Percentiles rank a stretch among this genome's conserved stretches.
Evolutionary conservation across 2,113 vertebrate species (phyloP).

Genomic region (Chitala chitala): DNA sequence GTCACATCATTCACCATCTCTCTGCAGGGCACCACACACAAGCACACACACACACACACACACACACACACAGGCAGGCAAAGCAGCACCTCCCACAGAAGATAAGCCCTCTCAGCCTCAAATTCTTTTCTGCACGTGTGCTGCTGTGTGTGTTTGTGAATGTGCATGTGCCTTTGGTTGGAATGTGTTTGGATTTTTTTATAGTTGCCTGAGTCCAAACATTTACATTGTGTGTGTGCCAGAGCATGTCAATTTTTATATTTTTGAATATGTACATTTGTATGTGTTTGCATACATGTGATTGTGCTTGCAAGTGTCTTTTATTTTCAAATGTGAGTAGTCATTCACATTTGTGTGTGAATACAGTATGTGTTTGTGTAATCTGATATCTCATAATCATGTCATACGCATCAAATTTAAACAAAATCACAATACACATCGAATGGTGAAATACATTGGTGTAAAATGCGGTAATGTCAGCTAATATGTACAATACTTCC

Average conservation of each 20-base stretch:
- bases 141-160: not conserved
- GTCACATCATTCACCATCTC: not conserved
- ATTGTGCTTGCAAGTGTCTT: not conserved
- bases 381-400: no score
- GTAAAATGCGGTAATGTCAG: no score
- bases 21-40: not conserved
- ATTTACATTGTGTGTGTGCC: not conserved
- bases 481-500: no score
- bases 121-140: not conserved
- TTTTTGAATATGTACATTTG: not conserved
- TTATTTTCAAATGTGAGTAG: not conserved
- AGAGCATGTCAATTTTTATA: not conserved
- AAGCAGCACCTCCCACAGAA: not conserved
- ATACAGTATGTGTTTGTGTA: no score
- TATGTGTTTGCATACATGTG: not conserved
- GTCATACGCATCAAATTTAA: no score
- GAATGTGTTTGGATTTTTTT: not conserved
- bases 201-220: not conserved
- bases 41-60: not conserved
- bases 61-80: not conserved
- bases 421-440: no score
- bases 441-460: no score
- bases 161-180: not conserved
- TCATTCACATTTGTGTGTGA: not conserved
- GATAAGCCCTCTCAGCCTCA: not conserved